Evolutionary conservation across 2,113 vertebrate genomes (phyloP).

Genomic region (Platichthys stellatus): DNA sequence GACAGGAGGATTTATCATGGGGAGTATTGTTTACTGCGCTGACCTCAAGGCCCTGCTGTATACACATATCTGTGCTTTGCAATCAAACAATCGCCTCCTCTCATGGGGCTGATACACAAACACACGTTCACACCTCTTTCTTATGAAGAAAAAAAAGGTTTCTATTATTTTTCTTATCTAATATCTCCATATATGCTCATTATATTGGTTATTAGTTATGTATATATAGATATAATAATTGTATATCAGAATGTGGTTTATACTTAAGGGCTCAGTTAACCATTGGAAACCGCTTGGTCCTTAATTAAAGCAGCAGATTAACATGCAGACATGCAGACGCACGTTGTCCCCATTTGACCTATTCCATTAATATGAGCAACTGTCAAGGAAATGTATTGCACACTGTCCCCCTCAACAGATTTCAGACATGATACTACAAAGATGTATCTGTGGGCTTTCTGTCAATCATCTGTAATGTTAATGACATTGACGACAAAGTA

Average conservation of each 20-base stretch:
- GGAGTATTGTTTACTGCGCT: constrained; percentile 75
- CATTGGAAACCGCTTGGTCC: background rate
- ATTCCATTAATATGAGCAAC: background rate
- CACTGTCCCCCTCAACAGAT: background rate
- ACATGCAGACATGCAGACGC: background rate
- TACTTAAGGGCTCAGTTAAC: background rate
- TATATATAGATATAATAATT: too few relatives aligned
- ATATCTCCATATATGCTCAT: background rate
- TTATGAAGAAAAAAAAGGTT: constrained; percentile 6
- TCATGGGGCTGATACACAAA: constrained; percentile 32
- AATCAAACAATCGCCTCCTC: constrained; percentile 64
- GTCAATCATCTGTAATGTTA: background rate
- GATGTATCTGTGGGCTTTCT: too few relatives aligned
- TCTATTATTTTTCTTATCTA: constrained; percentile 9
- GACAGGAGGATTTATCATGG: constrained; percentile 77
- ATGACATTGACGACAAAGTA: background rate
- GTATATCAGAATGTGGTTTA: background rate
- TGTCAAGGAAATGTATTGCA: background rate
- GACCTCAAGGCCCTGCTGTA: constrained; percentile 72
- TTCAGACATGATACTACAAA: background rate
- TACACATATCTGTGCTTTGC: constrained; percentile 70
- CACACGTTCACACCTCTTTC: constrained; percentile 18
- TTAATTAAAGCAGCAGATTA: constrained; percentile 1
- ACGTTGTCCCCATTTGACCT: constrained; percentile 11
- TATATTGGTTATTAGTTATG: constrained; percentile 20